phyloP scores from a whole-genome alignment of 1,140 invertebrate genomes.

The Anthonomus grandis region DNA sequence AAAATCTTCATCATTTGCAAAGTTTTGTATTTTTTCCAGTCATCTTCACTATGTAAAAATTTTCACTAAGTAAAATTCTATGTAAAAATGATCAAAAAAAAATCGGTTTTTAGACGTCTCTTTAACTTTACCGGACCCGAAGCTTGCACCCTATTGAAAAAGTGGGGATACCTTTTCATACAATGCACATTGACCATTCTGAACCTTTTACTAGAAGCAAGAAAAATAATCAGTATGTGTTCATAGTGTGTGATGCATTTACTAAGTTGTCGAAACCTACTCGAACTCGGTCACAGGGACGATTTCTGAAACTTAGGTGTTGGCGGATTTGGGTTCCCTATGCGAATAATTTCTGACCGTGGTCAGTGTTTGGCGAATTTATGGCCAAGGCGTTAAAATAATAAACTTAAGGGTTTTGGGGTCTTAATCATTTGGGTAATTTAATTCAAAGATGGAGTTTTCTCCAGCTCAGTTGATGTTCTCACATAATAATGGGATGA shows the following conservation, averaged over 20 bases:
- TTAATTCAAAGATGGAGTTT: neutral
- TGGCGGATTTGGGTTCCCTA: slow-evolving; percentile 29
- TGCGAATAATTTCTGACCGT: slow-evolving; percentile 31
- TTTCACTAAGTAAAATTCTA: no score
- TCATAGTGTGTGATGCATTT: slow-evolving; percentile 45
- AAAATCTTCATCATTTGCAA: no score
- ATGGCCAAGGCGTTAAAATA: slow-evolving; percentile 28
- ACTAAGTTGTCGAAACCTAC: slow-evolving; percentile 35
- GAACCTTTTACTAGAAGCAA: slow-evolving; percentile 33
- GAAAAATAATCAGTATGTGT: slow-evolving; percentile 35
- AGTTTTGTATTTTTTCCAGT: no score
- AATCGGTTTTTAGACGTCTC: no score
- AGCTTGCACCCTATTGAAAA: slow-evolving; percentile 18
- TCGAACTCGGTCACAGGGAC: slow-evolving; percentile 2
- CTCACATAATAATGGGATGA: neutral
- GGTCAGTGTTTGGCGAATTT: slow-evolving; percentile 37
- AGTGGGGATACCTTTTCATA: slow-evolving; percentile 24
- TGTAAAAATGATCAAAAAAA: no score
- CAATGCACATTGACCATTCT: slow-evolving; percentile 36
- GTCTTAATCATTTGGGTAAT: slow-evolving; percentile 13
- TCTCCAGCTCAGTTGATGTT: slow-evolving; percentile 17
- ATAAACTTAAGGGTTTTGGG: slow-evolving; percentile 12
- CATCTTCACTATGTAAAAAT: no score
- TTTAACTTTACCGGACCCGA: no score
- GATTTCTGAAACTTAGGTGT: slow-evolving; percentile 21